Evolutionary conservation across 2,797 vertebrate species (phyloP).

Genomic region (Apodemus agrarius): DNA sequence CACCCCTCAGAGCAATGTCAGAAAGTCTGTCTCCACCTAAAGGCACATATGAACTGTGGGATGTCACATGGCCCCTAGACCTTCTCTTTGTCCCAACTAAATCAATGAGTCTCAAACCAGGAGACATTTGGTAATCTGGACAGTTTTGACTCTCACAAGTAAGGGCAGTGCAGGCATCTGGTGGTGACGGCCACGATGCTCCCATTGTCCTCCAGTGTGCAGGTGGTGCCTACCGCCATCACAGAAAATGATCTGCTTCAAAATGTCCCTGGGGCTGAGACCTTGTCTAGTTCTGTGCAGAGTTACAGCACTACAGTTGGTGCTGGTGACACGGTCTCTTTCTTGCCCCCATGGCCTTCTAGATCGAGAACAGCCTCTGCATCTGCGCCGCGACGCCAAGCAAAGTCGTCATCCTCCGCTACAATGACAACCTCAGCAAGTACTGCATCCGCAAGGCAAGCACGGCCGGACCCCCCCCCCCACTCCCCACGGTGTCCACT

Average conservation of each 20-base stretch:
- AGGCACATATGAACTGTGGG: background rate
- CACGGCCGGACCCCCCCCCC: rapidly evolving
- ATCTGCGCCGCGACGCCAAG: slow-evolving; percentile 98
- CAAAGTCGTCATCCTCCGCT: slow-evolving; percentile 96
- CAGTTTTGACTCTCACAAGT: background rate
- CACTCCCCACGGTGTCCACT: rapidly evolving
- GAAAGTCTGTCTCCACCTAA: background rate
- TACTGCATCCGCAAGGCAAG: slow-evolving; percentile 98
- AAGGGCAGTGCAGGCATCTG: background rate
- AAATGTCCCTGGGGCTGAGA: background rate
- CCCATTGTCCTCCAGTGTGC: rapidly evolving
- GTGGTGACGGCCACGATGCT: background rate
- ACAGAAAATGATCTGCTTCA: too few species aligned
- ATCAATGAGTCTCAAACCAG: background rate
- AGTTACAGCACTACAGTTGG: background rate
- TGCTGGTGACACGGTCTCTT: background rate
- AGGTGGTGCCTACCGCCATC: rapidly evolving
- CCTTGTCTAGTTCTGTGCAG: background rate
- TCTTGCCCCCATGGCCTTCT: slow-evolving; percentile 57
- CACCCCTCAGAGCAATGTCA: background rate
- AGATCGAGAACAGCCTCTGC: slow-evolving; percentile 96
- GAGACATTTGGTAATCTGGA: background rate
- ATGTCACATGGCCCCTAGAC: background rate
- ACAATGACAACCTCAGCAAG: slow-evolving; percentile 97
- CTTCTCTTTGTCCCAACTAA: background rate